phyloP scores from a whole-genome alignment of 1,140 invertebrate species.

The Aleiodes sp. region DNA sequence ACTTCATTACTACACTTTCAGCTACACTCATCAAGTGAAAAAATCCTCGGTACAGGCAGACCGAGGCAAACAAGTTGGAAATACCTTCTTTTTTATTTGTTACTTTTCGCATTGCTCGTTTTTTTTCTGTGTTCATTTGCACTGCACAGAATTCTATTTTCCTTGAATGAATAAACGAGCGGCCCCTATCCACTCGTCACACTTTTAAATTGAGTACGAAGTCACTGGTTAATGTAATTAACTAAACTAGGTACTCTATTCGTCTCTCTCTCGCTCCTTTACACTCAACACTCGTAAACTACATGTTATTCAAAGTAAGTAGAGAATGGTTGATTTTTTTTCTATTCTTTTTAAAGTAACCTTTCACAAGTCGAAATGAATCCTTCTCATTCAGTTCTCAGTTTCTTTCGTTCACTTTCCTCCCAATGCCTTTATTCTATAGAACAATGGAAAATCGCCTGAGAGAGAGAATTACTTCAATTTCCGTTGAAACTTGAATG shows the following conservation, averaged over 20 bases:
- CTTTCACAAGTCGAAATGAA: not conserved
- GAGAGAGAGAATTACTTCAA: not conserved
- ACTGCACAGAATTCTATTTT: not conserved
- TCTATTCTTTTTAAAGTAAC: too few relatives aligned
- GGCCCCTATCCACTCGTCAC: not conserved
- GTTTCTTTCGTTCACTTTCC: not conserved
- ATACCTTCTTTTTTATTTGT: too few relatives aligned
- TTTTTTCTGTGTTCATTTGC: not conserved
- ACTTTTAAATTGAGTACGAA: conserved; percentile 11
- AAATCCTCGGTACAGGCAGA: too few relatives aligned
- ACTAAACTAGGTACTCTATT: conserved; percentile 25
- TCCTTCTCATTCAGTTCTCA: not conserved
- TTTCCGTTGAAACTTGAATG: too few relatives aligned
- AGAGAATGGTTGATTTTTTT: not conserved
- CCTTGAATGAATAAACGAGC: not conserved
- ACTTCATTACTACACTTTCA: too few relatives aligned
- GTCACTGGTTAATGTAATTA: conserved; percentile 29
- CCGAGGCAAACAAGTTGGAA: too few relatives aligned
- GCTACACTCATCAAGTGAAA: too few relatives aligned
- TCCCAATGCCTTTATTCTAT: not conserved
- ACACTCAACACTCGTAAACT: not conserved
- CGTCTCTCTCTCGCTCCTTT: not conserved
- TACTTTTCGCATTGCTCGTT: not conserved
- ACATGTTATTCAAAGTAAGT: not conserved
- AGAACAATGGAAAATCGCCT: not conserved